Evolutionary conservation across 2,888 invertebrate genomes (phyloP), one percentile per base, ranked within the genome.

Genomic region (Lottia scabra): DNA sequence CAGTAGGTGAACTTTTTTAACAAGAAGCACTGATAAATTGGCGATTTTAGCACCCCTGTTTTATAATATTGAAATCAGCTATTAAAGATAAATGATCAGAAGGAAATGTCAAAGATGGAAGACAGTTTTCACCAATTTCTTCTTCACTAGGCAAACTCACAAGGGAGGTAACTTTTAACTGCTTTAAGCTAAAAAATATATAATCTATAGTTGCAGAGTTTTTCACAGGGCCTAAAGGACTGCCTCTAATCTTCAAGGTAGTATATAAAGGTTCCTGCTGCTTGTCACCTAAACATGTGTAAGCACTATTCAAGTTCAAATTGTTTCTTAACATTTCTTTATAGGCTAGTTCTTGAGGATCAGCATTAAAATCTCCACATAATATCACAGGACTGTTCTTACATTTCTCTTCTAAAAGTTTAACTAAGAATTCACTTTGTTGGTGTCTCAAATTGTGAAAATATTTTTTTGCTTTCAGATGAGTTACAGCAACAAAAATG

Each of bases 351-450:
- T 95, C 94, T 5, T 88, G 90, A 0, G 94, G 94, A 85, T 93
- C 93, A 0, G 94, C 94, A 87, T 95, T 95, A 85, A 95, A 94
- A 87, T 95, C 94, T 0, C 94, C 95, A 82, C 93, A 93, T 3
- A 94, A 80, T 63, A 95, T 88, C 4, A 93, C 87, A 0, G 94
- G 93, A 19, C 72, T 19, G 4, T 78, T 73, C 6, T 48, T 69
- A 13, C 75, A 70, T 8, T 79, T 77, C 56, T 83, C 65, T 38
- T 72, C 65, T 6, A 88, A 67, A 23, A 77, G 73, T 8, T 81
- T 71, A 10, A 82, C 73, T 38, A 88, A 62, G 68, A 78, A 84
- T 38, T 73, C 70, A 3, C 85, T 86, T 72, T 89, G 88, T 38
- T 79, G 70, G 16, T 77, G 72, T 13, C 88, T 73, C n/a, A 83